These are phyloP conservation scores for Phasia obesa DNA, from an alignment of 2,888 invertebrate genomes.

Conservation along the genomic window DNA sequence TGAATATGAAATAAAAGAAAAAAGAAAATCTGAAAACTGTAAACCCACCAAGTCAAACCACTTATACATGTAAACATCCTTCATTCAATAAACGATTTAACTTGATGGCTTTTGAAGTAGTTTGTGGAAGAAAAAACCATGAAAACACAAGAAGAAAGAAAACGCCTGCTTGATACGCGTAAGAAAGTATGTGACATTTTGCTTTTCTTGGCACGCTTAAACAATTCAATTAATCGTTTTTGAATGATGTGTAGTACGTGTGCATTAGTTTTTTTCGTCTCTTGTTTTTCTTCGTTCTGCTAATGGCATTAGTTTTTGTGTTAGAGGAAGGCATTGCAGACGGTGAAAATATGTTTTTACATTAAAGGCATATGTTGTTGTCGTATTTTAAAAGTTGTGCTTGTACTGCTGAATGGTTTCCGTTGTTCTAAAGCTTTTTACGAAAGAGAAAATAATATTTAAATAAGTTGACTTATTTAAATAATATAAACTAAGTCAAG, in stretches of 20 bases:
- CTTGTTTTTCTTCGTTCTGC: not conserved
- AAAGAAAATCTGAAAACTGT: not conserved
- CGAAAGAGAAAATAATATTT: no score
- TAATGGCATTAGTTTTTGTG: not conserved
- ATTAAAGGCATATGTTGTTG: constrained; percentile 32
- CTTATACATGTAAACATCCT: constrained; percentile 25
- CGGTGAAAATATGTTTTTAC: constrained; percentile 9
- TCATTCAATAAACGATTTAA: constrained; percentile 62
- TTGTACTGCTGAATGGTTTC: not conserved
- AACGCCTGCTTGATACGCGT: constrained; percentile 1
- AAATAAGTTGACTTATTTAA: no score
- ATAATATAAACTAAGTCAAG: no score
- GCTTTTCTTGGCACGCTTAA: constrained; percentile 66
- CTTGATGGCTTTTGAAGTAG: constrained; percentile 33
- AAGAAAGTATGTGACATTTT: constrained; percentile 50
- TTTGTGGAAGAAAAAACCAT: not conserved
- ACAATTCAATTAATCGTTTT: constrained; percentile 70
- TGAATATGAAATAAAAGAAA: constrained; percentile 23
- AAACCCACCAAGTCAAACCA: not conserved
- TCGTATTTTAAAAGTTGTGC: not conserved
- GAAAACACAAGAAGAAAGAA: constrained; percentile 4
- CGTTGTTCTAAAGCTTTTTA: no score
- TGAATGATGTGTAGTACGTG: constrained; percentile 64
- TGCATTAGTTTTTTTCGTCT: not conserved
- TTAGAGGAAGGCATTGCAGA: not conserved